phyloP scores from a whole-genome alignment of 1,140 invertebrate genomes.

The Neuroterus valhalla region DNA sequence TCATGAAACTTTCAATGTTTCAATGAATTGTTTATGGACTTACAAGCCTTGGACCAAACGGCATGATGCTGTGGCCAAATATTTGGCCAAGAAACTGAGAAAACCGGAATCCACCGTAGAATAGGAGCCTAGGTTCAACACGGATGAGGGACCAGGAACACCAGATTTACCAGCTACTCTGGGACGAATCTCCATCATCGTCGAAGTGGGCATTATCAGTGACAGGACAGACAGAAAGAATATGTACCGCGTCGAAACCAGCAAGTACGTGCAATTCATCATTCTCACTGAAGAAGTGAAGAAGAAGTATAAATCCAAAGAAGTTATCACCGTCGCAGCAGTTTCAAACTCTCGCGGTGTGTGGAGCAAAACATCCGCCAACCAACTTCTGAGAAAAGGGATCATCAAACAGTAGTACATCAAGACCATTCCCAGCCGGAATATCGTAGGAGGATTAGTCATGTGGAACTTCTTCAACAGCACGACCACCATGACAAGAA shows the following conservation, averaged over 20 bases:
- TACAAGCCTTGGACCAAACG: too few relatives aligned
- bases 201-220: constrained; percentile 46
- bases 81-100: constrained; percentile 24
- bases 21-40: too few relatives aligned
- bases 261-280: not conserved
- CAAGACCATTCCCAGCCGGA: constrained; percentile 29
- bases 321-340: constrained; percentile 10
- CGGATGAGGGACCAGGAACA: constrained; percentile 1
- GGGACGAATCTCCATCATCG: not conserved
- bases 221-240: constrained; percentile 24
- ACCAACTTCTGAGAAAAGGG: not conserved
- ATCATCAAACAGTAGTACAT: constrained; percentile 9
- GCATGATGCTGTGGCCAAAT: constrained; percentile 54
- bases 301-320: not conserved
- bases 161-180: constrained; percentile 43
- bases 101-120: constrained; percentile 31
- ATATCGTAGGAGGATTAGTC: constrained; percentile 37
- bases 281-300: not conserved
- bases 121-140: constrained; percentile 33
- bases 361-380: constrained; percentile 20
- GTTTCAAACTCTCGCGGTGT: constrained; percentile 43
- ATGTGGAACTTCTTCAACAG: not conserved
- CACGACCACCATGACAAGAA: not conserved
- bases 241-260: constrained; percentile 16
- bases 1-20: too few relatives aligned